Percentiles rank a stretch among this genome's conserved stretches.
Conservation (phyloP, 1,140 invertebrate genomes). For the Caligus rogercresseyi region DNA sequence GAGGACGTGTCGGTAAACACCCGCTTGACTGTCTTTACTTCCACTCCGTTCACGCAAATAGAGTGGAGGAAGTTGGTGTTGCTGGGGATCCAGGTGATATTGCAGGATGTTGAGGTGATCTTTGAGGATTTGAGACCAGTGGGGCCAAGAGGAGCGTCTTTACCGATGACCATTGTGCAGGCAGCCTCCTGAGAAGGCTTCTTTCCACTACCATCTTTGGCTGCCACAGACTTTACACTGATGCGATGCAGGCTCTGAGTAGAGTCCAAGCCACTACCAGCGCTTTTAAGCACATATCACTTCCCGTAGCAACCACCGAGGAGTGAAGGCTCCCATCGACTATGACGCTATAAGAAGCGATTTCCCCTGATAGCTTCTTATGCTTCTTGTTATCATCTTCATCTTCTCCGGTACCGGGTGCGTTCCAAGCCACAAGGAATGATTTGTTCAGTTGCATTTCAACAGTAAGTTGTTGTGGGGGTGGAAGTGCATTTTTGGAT, state of each 20-base stretch:
- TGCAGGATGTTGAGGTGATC: constrained; percentile 83
- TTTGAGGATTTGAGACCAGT: constrained; percentile 58
- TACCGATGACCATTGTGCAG: constrained; percentile 89
- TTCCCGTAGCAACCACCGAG: constrained; percentile 79
- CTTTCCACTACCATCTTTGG: constrained; percentile 46
- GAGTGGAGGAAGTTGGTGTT: constrained; percentile 97
- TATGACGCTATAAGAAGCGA: constrained; percentile 89
- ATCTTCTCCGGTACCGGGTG: constrained; percentile 35
- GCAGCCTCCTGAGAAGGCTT: constrained; percentile 78
- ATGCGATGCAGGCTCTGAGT: constrained; percentile 83
- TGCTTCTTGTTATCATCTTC: constrained; percentile 31
- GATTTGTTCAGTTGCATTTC: constrained; percentile 95
- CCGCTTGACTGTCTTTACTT: constrained; percentile 88
- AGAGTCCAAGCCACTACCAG: constrained; percentile 85
- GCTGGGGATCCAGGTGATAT: constrained; percentile 90
- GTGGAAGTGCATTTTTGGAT: constrained; percentile 26
- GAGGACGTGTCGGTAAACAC: constrained; percentile 74
- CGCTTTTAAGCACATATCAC: constrained; percentile 51
- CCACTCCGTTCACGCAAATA: constrained; percentile 90
- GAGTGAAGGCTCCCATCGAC: constrained; percentile 88
- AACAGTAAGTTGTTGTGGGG: constrained; percentile 80
- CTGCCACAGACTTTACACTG: constrained; percentile 75
- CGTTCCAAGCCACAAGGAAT: constrained; percentile 89
- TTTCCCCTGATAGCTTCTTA: constrained; percentile 26
- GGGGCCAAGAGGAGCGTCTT: constrained; percentile 74